Conservation (phyloP, 2,888 invertebrate genomes). For the Clusia tigrina region DNA sequence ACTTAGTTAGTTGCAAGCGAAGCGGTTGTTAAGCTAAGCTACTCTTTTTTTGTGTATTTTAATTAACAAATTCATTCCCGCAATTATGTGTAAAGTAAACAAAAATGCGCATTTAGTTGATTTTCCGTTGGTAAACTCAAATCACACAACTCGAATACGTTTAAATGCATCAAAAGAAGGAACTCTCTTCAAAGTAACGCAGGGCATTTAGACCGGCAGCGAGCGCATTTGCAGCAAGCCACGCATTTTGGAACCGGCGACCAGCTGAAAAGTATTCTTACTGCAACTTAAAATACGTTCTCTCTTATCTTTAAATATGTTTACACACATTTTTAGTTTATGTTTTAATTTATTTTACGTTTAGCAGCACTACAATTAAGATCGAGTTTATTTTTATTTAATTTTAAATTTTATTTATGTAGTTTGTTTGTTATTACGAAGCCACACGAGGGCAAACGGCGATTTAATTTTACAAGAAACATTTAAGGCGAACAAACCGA, state of each 20-base stretch:
- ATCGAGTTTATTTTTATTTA: slow-evolving; percentile 21
- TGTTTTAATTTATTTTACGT: slow-evolving; percentile 24
- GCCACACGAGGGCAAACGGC: slow-evolving; percentile 13
- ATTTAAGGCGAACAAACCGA: background rate
- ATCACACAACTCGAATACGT: slow-evolving; percentile 26
- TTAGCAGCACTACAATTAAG: slow-evolving; percentile 7
- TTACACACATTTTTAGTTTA: slow-evolving; percentile 11
- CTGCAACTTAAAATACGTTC: slow-evolving; percentile 3
- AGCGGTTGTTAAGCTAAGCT: slow-evolving; percentile 13
- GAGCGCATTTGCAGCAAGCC: slow-evolving; percentile 15
- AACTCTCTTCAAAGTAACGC: slow-evolving; percentile 29
- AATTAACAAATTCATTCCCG: slow-evolving; percentile 33
- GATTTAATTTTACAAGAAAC: slow-evolving; percentile 16
- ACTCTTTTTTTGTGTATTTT: too few species aligned
- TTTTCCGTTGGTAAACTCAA: background rate
- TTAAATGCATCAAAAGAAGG: slow-evolving; percentile 11
- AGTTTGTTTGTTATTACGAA: slow-evolving; percentile 25
- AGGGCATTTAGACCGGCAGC: slow-evolving; percentile 33
- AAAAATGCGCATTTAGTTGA: slow-evolving; percentile 34
- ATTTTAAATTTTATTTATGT: slow-evolving; percentile 26
- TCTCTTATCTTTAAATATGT: slow-evolving; percentile 9
- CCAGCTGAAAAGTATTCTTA: slow-evolving; percentile 15
- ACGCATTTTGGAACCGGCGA: slow-evolving; percentile 27
- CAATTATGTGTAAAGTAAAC: slow-evolving; percentile 16
- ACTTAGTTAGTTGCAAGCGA: slow-evolving; percentile 11